Evolutionary conservation across 1,140 invertebrate species (phyloP), one percentile per base, ranked within the genome.

Genomic region (Metaphire vulgaris): DNA sequence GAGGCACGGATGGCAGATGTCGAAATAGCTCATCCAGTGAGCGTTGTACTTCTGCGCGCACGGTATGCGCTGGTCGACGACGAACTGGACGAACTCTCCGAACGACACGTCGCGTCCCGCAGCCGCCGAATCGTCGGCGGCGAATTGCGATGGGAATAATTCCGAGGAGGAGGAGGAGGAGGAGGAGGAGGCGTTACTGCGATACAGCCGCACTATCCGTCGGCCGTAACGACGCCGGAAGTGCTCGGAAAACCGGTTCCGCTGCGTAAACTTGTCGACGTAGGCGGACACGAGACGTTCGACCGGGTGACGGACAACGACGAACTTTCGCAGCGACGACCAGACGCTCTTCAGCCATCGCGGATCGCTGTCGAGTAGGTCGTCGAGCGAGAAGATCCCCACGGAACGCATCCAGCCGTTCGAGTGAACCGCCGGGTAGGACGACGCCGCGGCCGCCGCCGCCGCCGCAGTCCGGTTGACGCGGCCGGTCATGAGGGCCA

Each of bases 271-370:
- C 77, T 84, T 85, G 66, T 82, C 82, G 1, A 77, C 71, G 75
- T 82, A 85, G 21, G 80, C 82, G 33, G 83, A 85, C 14, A 85
- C 78, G 31, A 84, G 76, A n/a, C 83, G 74, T 30, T 82, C 80
- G 75, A 85, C 81, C 16, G 83, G 84, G 74, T 85, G 83, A 12
- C 83, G 80, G n/a, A 85, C 84, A 34, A 85, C 79, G 28, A 84
- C 79, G 64, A 82, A 80, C 74, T 84, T 85, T 12, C 56, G 72
- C 21, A 56, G 30, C n/a, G 33, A 29, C 15, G 33, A 1, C 33
- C 30, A 74, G 1, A n/a, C 69, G 16, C 28, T 33, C 30, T 71
- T 71, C 69, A 71, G 16, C 69, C 30, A 32, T 28, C n/a, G 28
- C 41, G 41, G 41, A 21, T 56, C 41, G 21, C 21, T 56, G 6